phyloP scores from a whole-genome alignment of 2,113 vertebrate genomes.

The Chelonoidis abingdonii region DNA sequence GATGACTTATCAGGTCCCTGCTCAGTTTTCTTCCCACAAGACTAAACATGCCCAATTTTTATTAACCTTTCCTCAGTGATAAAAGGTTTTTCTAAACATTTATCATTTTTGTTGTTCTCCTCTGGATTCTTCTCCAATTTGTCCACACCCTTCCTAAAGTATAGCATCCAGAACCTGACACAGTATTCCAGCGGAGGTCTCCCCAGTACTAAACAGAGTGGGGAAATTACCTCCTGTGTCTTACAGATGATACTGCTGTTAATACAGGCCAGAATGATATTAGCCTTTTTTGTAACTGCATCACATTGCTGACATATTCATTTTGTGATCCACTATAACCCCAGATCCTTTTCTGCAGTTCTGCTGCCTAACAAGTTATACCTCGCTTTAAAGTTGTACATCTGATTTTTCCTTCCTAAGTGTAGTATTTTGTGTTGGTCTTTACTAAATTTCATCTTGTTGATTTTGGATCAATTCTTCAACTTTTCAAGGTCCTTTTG shows the following conservation, averaged over 20 bases:
- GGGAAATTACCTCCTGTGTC: neutral
- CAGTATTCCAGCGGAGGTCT: neutral
- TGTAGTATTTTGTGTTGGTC: neutral
- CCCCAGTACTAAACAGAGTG: neutral
- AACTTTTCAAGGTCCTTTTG: neutral
- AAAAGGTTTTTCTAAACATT: neutral
- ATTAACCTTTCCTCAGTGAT: neutral
- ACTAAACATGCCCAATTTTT: neutral
- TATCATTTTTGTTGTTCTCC: neutral
- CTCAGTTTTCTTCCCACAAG: neutral
- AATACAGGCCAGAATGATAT: neutral
- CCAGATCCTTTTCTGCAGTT: neutral
- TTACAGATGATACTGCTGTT: neutral
- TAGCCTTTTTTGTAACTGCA: too few relatives aligned
- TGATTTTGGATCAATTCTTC: neutral
- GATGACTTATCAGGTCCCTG: neutral
- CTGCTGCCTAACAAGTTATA: neutral
- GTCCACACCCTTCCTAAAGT: neutral
- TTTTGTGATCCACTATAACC: neutral
- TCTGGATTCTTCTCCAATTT: neutral
- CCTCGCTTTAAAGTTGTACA: neutral
- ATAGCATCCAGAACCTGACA: neutral
- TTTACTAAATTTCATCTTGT: neutral
- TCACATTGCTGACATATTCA: neutral
- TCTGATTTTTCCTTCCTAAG: neutral